Conservation (phyloP, 1,140 invertebrate species). For the Aleiodes sp. region DNA sequence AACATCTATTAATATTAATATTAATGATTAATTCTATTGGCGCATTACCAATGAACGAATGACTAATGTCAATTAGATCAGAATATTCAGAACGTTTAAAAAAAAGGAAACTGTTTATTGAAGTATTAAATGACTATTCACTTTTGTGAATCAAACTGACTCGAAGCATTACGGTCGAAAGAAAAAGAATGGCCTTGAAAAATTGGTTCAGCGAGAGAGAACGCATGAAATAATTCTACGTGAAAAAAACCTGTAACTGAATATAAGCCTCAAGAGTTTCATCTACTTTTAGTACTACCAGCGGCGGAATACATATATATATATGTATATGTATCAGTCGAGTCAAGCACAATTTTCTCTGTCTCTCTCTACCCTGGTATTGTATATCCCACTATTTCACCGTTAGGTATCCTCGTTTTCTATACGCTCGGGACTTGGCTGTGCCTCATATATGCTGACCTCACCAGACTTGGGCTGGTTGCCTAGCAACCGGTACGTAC, state of each 20-base stretch:
- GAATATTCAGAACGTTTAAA: too few species aligned
- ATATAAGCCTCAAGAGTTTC: background rate
- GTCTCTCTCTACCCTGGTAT: background rate
- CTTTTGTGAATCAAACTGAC: too few species aligned
- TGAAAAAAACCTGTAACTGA: conserved; percentile 9
- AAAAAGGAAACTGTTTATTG: too few species aligned
- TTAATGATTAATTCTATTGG: too few species aligned
- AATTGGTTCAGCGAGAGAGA: background rate
- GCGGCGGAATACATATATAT: background rate
- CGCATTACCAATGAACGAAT: too few species aligned
- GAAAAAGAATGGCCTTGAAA: background rate
- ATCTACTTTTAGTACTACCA: conserved; percentile 10
- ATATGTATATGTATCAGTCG: too few species aligned
- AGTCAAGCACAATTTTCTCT: conserved; percentile 9
- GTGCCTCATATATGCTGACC: conserved; percentile 28
- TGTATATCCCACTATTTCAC: background rate
- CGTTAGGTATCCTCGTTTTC: background rate
- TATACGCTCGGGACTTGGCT: conserved; percentile 25
- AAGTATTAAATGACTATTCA: too few species aligned
- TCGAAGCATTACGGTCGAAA: background rate
- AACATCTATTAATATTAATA: too few species aligned
- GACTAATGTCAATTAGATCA: too few species aligned
- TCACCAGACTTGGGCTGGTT: conserved; percentile 33
- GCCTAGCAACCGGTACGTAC: conserved; percentile 31
- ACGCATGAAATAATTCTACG: background rate